phyloP scores from a whole-genome alignment of 2,888 invertebrate genomes.

The Sinodicranocentrus sp. region DNA sequence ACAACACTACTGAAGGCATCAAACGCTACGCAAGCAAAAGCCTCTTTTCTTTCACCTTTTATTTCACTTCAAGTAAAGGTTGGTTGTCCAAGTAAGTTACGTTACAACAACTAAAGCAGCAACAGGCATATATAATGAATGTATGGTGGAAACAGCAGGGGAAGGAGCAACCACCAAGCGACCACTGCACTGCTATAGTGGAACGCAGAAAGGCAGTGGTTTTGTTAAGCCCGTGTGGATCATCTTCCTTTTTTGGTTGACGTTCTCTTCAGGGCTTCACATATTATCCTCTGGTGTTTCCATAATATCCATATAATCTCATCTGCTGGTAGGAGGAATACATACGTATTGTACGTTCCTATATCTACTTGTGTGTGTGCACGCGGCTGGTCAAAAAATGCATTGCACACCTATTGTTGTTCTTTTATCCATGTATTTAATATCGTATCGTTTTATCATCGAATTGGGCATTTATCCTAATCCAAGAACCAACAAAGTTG shows the following conservation, averaged over 20 bases:
- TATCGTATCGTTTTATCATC: too few species aligned
- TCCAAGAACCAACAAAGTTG: too few species aligned
- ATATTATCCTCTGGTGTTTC: too few species aligned
- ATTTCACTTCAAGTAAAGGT: constrained; percentile 41
- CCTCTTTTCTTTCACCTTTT: constrained; percentile 66
- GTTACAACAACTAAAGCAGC: constrained; percentile 41
- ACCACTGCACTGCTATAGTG: background rate
- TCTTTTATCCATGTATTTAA: too few species aligned
- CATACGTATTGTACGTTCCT: too few species aligned
- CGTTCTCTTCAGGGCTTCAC: too few species aligned
- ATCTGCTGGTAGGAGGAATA: too few species aligned
- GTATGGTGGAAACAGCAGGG: background rate
- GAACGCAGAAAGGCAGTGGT: background rate
- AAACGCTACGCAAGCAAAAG: constrained; percentile 50
- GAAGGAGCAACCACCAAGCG: background rate
- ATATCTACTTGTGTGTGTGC: too few species aligned
- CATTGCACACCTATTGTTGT: too few species aligned
- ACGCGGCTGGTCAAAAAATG: too few species aligned
- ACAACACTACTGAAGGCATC: constrained; percentile 50
- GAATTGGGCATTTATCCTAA: too few species aligned
- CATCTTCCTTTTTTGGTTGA: constrained; percentile 1
- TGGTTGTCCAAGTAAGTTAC: constrained; percentile 53
- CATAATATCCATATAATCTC: too few species aligned
- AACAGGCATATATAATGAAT: constrained; percentile 9
- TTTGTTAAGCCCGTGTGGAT: background rate